Conservation (phyloP, 2,888 invertebrate genomes). For the Congeria kusceri region DNA sequence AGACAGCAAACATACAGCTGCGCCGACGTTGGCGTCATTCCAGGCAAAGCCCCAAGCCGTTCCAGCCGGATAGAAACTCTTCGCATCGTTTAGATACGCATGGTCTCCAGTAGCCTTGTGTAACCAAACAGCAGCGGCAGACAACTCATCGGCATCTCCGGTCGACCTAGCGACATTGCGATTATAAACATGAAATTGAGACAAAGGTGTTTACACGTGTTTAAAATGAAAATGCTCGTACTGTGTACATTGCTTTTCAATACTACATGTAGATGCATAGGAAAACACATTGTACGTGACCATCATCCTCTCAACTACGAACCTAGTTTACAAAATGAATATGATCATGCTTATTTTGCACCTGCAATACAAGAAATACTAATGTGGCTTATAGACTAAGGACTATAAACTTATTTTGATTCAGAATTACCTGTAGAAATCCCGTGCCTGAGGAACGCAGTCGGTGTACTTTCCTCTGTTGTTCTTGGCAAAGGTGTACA, state of each 20-base stretch:
- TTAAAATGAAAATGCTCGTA: no score
- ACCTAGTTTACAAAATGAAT: no score
- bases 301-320: no score
- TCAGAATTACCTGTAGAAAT: constrained; percentile 39
- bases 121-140: constrained; percentile 75
- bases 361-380: no score
- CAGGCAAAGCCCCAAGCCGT: constrained; percentile 74
- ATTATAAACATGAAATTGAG: no score
- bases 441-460: constrained; percentile 33
- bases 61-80: constrained; percentile 55
- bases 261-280: no score
- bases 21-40: constrained; percentile 74
- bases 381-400: no score
- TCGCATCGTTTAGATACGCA: constrained; percentile 71
- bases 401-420: no score
- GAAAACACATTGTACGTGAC: no score
- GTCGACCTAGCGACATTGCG: constrained; percentile 57
- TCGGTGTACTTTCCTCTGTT: constrained; percentile 63
- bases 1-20: constrained; percentile 51
- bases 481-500: constrained; percentile 61
- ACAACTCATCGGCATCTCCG: constrained; percentile 76
- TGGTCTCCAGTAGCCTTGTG: constrained; percentile 74
- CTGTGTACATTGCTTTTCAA: no score
- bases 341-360: no score
- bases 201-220: no score